These are phyloP conservation scores for Ypsolopha scabrella DNA, from an alignment of 2,888 invertebrate genomes.

Conservation along the genomic window DNA sequence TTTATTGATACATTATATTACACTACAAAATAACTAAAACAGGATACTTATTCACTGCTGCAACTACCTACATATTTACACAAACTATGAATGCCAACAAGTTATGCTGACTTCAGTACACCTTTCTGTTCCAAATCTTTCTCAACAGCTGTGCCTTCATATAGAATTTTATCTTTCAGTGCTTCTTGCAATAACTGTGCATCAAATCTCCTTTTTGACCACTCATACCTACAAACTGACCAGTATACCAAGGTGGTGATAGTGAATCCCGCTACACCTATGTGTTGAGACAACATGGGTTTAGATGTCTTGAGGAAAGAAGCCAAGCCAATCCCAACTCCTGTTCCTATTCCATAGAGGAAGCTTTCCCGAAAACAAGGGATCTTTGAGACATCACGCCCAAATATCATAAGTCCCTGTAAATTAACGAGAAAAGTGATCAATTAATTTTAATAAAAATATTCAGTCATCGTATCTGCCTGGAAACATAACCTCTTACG, in stretches of 20 bases:
- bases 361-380: conserved; percentile 86
- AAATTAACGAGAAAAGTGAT: conserved; percentile 16
- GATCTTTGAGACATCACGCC: conserved; percentile 78
- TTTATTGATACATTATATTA: background rate
- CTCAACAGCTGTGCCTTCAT: conserved; percentile 74
- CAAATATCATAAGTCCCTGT: conserved; percentile 74
- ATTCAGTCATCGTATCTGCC: too few species aligned
- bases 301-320: conserved; percentile 82
- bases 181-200: conserved; percentile 72
- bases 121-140: conserved; percentile 41
- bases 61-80: background rate
- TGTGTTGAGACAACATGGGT: conserved; percentile 71
- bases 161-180: conserved; percentile 69
- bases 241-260: conserved; percentile 76
- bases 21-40: background rate
- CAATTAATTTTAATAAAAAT: background rate
- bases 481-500: background rate
- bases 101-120: conserved; percentile 43
- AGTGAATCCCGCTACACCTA: conserved; percentile 75
- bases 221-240: conserved; percentile 77
- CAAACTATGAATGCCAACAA: background rate
- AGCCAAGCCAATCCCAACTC: conserved; percentile 74
- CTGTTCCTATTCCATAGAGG: conserved; percentile 79
- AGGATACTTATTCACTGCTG: background rate
- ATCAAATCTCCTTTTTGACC: conserved; percentile 75